Percentiles rank a stretch among this genome's conserved stretches.
These are phyloP conservation scores for Taurulus bubalis DNA, from an alignment of 2,113 vertebrate species.

Conservation along the genomic window DNA sequence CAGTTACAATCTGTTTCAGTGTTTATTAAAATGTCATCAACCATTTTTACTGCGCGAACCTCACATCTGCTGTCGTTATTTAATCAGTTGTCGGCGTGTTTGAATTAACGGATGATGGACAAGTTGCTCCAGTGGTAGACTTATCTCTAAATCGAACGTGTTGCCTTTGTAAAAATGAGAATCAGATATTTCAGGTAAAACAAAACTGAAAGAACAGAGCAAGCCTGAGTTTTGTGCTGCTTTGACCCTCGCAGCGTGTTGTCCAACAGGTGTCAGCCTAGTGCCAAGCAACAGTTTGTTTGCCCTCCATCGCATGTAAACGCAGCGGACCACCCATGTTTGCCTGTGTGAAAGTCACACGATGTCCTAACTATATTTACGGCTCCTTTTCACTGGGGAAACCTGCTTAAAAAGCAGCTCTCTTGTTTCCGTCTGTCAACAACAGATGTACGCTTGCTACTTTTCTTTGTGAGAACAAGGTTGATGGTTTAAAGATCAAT, in stretches of 20 bases:
- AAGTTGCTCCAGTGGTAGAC: neutral
- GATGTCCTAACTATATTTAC: slow-evolving; percentile 69
- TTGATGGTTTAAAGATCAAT: neutral
- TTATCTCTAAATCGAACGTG: neutral
- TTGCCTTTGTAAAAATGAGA: neutral
- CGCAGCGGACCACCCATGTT: slow-evolving; percentile 70
- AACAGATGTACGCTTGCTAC: neutral
- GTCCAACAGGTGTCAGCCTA: slow-evolving; percentile 80
- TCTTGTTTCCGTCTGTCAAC: neutral
- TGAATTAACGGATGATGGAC: too few relatives aligned
- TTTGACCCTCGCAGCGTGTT: slow-evolving; percentile 13
- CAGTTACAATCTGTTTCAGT: slow-evolving; percentile 88
- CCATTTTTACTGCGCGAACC: slow-evolving; percentile 80
- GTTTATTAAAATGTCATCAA: slow-evolving; percentile 87
- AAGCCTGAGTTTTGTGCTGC: neutral
- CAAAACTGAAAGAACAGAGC: neutral
- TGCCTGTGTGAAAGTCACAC: slow-evolving; percentile 66
- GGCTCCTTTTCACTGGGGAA: slow-evolving; percentile 39
- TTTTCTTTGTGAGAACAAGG: neutral
- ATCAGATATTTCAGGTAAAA: neutral
- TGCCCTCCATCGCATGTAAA: slow-evolving; percentile 43
- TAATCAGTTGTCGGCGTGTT: slow-evolving; percentile 21
- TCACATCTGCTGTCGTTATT: slow-evolving; percentile 76
- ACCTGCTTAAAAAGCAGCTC: slow-evolving; percentile 7
- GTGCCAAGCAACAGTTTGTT: slow-evolving; percentile 42